A percentile compares a stretch with the other conserved stretches of the same genome.
phyloP scores from a whole-genome alignment of 2,888 invertebrate species.

The Dryadula phaetusa region DNA sequence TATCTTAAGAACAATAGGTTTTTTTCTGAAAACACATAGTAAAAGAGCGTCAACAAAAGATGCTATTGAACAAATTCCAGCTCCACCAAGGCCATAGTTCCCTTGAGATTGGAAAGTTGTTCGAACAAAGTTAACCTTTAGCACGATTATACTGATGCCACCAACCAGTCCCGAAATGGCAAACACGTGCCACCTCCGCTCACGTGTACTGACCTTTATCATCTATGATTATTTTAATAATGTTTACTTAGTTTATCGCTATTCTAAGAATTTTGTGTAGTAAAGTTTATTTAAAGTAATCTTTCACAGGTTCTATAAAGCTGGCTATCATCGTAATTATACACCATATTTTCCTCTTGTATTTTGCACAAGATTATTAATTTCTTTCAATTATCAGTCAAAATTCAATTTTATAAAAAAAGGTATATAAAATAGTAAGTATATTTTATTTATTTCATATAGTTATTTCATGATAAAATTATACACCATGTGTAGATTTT shows the following conservation, averaged over 20 bases:
- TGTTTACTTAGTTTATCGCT: conserved; percentile 19
- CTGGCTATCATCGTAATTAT: not conserved
- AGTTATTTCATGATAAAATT: too few species aligned
- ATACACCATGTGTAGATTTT: too few species aligned
- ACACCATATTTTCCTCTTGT: not conserved
- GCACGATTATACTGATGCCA: conserved; percentile 55
- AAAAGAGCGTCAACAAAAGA: conserved; percentile 35
- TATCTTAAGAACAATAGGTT: conserved; percentile 3
- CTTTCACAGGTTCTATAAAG: not conserved
- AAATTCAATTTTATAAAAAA: too few species aligned
- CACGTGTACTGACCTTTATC: conserved; percentile 50
- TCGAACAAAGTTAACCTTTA: conserved; percentile 58
- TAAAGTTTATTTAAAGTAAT: not conserved
- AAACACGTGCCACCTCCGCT: conserved; percentile 47
- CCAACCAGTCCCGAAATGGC: conserved; percentile 46
- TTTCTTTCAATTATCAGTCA: too few species aligned
- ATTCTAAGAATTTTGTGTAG: not conserved
- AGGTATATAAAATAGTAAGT: too few species aligned
- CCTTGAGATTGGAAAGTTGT: conserved; percentile 82
- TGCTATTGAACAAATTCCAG: conserved; percentile 47
- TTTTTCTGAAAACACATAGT: conserved; percentile 22
- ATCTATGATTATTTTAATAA: conserved; percentile 30
- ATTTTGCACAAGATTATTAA: too few species aligned
- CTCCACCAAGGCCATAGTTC: conserved; percentile 65
- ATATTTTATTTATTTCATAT: too few species aligned